A percentile compares a stretch with the other conserved stretches of the same genome.
phyloP scores from a whole-genome alignment of 2,888 invertebrate species.

The Metallyticus violacea region DNA sequence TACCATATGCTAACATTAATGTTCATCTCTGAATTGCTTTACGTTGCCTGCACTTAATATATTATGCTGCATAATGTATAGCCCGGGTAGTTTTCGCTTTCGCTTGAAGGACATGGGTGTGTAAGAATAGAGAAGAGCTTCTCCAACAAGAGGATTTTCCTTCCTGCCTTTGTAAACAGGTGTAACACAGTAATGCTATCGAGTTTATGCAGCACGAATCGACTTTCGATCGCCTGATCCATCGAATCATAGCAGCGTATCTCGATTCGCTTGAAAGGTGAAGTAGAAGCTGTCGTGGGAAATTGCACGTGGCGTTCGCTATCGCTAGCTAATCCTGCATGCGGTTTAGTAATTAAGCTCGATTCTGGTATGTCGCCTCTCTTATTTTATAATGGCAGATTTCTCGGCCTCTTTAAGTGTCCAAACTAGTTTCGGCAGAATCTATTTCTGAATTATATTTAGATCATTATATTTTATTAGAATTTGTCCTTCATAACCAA shows the following conservation, averaged over 20 bases:
- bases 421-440: background rate
- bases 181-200: background rate
- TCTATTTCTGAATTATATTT: background rate
- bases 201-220: background rate
- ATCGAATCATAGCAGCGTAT: background rate
- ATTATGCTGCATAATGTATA: background rate
- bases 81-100: background rate
- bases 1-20: no score
- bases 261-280: background rate
- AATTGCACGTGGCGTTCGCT: background rate
- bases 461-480: no score
- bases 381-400: background rate
- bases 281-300: background rate
- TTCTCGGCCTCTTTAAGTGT: background rate
- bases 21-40: no score
- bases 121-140: background rate
- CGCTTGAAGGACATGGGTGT: background rate
- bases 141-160: background rate
- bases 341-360: background rate
- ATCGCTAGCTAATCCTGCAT: background rate
- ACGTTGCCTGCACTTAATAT: background rate
- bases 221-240: background rate
- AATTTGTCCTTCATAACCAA: no score
- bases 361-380: background rate
- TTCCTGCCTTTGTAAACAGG: background rate